Percentiles rank a stretch among this genome's conserved stretches.
Conservation (phyloP, 35 echinoderm and acorn worm species). For the Lytechinus pictus region DNA sequence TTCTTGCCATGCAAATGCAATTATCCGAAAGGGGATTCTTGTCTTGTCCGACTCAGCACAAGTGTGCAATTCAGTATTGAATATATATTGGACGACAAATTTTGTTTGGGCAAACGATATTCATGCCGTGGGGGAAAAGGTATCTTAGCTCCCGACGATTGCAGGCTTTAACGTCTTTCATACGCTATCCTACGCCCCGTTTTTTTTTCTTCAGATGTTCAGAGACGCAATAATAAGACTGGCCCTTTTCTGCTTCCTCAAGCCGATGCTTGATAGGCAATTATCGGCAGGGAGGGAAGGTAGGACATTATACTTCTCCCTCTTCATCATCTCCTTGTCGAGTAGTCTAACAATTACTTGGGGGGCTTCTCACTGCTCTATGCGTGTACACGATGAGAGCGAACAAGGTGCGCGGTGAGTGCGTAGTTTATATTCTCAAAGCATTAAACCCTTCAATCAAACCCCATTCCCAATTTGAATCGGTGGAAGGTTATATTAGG, state of each 20-base stretch:
- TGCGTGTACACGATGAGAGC: not conserved
- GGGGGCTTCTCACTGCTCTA: not conserved
- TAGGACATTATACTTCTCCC: not conserved
- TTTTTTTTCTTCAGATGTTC: not conserved
- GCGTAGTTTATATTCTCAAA: not conserved
- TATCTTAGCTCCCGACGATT: constrained; percentile 22
- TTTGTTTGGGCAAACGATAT: constrained; percentile 47
- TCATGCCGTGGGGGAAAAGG: constrained; percentile 31
- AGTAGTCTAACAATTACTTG: not conserved
- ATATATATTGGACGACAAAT: constrained; percentile 42
- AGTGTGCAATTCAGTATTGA: constrained; percentile 45
- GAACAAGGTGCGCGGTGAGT: not conserved
- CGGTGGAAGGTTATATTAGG: not conserved
- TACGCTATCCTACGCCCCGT: not conserved
- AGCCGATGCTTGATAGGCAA: not conserved
- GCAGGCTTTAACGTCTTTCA: not conserved
- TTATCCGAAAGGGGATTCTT: constrained; percentile 22
- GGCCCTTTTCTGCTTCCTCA: not conserved
- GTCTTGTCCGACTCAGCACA: constrained; percentile 15
- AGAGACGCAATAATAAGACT: not conserved
- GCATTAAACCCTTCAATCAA: constrained; percentile 12
- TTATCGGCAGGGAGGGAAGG: not conserved
- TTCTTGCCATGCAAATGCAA: constrained; percentile 38
- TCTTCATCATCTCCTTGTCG: constrained; percentile 1
- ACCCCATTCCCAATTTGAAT: not conserved